Percentiles rank a stretch among this genome's conserved stretches.
phyloP scores from a whole-genome alignment of 2,113 vertebrate genomes.

The Gila orcuttii region DNA sequence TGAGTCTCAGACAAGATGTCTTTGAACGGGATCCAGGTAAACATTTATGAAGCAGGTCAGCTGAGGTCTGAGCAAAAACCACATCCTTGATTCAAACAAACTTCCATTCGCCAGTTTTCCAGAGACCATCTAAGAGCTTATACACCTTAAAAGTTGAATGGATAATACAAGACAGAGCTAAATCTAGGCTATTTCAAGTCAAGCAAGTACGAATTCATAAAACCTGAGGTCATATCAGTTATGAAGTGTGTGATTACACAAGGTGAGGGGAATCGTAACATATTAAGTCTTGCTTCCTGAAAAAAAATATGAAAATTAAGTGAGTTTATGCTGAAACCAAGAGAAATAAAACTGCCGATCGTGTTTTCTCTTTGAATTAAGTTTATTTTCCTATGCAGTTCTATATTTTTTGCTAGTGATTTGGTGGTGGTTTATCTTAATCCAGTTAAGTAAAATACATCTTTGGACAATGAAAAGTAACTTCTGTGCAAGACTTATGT shows the following conservation, averaged over 20 bases:
- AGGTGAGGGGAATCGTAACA: neutral
- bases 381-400: no score
- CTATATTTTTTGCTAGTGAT: no score
- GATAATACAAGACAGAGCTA: neutral
- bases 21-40: slow-evolving; percentile 36
- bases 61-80: slow-evolving; percentile 50
- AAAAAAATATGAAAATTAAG: no score
- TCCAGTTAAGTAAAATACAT: no score
- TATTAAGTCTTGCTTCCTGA: no score
- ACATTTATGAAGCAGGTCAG: slow-evolving; percentile 49
- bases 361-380: no score
- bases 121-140: slow-evolving; percentile 55
- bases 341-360: no score
- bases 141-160: neutral
- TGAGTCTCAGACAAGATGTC: neutral
- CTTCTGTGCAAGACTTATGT: no score
- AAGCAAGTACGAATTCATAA: neutral
- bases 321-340: no score
- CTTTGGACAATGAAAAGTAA: no score
- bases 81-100: slow-evolving; percentile 63
- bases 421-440: no score
- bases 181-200: neutral
- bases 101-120: slow-evolving; percentile 64
- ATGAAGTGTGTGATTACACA: neutral
- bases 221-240: neutral